Conservation (phyloP, 2,113 vertebrate genomes). For the Channa argus region DNA sequence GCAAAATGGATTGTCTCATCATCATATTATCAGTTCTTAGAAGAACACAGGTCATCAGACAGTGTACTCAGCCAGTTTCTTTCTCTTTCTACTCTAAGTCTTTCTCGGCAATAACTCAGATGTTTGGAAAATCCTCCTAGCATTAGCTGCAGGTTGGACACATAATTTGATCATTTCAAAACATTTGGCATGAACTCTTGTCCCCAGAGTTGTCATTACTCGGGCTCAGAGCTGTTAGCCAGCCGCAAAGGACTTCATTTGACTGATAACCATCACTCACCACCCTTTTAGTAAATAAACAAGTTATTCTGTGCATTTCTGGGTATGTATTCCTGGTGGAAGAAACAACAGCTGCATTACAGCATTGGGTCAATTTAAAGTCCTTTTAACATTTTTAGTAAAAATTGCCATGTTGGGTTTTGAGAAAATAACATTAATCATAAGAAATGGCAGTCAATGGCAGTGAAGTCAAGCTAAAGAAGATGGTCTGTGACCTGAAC, state of each 20-base stretch:
- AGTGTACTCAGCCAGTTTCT: neutral
- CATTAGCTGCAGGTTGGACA: constrained; percentile 43
- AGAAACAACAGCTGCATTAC: neutral
- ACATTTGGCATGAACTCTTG: constrained; percentile 10
- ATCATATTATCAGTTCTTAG: constrained; percentile 5
- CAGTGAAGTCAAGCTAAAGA: constrained; percentile 7
- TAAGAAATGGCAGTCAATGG: no score
- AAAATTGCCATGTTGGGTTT: no score
- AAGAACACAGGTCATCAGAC: constrained; percentile 18
- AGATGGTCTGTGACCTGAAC: constrained; percentile 1
- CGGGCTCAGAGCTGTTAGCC: constrained; percentile 55
- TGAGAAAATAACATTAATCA: no score
- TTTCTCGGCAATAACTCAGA: constrained; percentile 19
- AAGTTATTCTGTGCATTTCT: constrained; percentile 34
- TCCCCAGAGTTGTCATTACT: constrained; percentile 76
- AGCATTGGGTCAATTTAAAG: no score
- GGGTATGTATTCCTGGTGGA: neutral
- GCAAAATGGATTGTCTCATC: neutral
- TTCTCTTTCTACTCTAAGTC: constrained; percentile 5
- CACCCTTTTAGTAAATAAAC: constrained; percentile 78
- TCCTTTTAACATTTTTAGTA: no score
- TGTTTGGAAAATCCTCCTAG: constrained; percentile 30
- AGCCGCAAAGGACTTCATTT: constrained; percentile 56
- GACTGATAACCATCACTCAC: constrained; percentile 73
- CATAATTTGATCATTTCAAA: constrained; percentile 27